These are phyloP conservation scores for Trissolcus japonicus DNA, from an alignment of 2,888 invertebrate genomes.

Conservation along the genomic window DNA sequence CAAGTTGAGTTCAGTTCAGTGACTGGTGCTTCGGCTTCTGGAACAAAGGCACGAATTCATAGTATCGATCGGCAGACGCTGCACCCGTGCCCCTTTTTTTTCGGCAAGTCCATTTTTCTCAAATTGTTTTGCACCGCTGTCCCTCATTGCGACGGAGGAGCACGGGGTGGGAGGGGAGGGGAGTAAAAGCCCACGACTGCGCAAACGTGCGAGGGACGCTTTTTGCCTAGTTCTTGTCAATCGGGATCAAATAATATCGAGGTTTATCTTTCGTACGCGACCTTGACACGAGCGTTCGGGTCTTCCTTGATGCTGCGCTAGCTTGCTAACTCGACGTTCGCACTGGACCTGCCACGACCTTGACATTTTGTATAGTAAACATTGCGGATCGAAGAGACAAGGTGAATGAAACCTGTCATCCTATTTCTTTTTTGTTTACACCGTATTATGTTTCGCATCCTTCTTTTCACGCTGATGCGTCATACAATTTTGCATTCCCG, in stretches of 20 bases:
- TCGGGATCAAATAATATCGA: neutral
- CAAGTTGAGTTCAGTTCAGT: conserved; percentile 57
- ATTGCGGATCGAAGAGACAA: conserved; percentile 13
- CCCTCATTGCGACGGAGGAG: neutral
- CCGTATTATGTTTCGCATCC: neutral
- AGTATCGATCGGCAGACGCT: conserved; percentile 45
- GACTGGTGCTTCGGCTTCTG: conserved; percentile 57
- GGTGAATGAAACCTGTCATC: neutral
- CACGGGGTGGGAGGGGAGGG: too few species aligned
- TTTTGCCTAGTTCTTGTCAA: neutral
- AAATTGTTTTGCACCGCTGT: conserved; percentile 29
- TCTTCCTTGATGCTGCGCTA: neutral
- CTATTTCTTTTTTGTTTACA: conserved; percentile 1
- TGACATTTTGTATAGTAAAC: conserved; percentile 31
- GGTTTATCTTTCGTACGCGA: neutral
- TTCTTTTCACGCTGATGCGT: neutral
- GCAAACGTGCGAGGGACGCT: conserved; percentile 1
- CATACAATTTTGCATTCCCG: neutral
- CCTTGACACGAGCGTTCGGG: neutral
- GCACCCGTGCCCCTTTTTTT: conserved; percentile 39
- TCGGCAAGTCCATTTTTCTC: conserved; percentile 50
- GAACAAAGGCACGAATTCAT: conserved; percentile 55
- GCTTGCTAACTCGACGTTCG: neutral
- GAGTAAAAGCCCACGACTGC: neutral
- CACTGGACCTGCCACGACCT: conserved; percentile 25